Percentiles rank a stretch among this genome's conserved stretches.
Conservation (phyloP, 2,113 vertebrate species). For the Macquaria ambigua region DNA sequence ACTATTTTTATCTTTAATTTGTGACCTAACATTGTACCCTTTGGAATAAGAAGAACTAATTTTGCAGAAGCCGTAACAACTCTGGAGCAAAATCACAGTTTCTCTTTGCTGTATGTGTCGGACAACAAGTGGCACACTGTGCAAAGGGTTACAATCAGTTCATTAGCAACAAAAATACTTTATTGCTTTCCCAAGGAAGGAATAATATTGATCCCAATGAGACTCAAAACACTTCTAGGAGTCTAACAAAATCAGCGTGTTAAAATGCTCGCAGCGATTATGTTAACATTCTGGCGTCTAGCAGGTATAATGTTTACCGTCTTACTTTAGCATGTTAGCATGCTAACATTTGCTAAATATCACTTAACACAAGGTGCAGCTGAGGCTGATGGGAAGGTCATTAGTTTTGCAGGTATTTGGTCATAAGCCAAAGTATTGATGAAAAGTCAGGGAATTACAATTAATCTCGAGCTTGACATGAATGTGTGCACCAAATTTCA, state of each 20-base stretch:
- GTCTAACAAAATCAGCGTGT: neutral
- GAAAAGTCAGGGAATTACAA: neutral
- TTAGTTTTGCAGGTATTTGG: neutral
- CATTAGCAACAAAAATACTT: neutral
- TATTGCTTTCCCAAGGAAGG: neutral
- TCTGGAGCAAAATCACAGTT: neutral
- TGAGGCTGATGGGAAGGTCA: neutral
- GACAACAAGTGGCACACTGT: neutral
- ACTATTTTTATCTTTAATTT: too few species aligned
- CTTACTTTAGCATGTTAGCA: neutral
- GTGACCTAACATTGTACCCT: too few species aligned
- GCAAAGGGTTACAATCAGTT: neutral
- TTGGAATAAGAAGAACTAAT: too few species aligned
- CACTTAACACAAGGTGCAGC: neutral
- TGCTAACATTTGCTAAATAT: neutral
- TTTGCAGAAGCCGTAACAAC: too few species aligned
- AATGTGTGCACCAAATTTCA: neutral
- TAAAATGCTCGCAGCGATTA: neutral
- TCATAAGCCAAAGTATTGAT: neutral
- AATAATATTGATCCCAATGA: neutral
- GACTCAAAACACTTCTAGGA: neutral
- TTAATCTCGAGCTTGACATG: neutral
- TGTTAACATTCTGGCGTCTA: neutral
- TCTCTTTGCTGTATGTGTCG: neutral
- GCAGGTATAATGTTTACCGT: neutral